These are phyloP conservation scores for Eristalinus aeneus DNA, from an alignment of 2,888 invertebrate genomes.

Conservation along the genomic window DNA sequence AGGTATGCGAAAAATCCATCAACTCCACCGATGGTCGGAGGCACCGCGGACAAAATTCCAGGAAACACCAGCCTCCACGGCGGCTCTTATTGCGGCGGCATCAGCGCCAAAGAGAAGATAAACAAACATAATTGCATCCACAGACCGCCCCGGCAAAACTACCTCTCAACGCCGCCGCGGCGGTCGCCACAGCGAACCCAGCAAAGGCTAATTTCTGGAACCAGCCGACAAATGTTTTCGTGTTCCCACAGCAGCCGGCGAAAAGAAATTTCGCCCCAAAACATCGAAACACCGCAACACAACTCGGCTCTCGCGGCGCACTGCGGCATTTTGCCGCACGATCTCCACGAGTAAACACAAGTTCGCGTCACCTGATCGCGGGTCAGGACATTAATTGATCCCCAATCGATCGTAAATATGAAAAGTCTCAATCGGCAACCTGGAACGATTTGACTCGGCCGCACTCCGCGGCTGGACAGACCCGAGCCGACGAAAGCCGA, in stretches of 20 bases:
- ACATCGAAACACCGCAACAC: slow-evolving; percentile 1
- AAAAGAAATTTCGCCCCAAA: slow-evolving; percentile 63
- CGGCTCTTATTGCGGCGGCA: background rate
- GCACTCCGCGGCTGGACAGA: background rate
- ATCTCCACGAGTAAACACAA: slow-evolving; percentile 44
- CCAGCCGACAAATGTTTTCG: slow-evolving; percentile 64
- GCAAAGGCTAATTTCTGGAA: slow-evolving; percentile 60
- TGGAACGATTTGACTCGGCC: slow-evolving; percentile 2
- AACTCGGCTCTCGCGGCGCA: background rate
- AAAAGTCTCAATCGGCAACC: slow-evolving; percentile 64
- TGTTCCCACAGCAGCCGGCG: slow-evolving; percentile 53
- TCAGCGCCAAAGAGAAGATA: slow-evolving; percentile 57
- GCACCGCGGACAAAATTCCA: slow-evolving; percentile 42
- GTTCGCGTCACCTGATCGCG: slow-evolving; percentile 66
- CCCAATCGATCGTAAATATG: slow-evolving; percentile 69
- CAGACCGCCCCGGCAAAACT: slow-evolving; percentile 54
- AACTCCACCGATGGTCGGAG: slow-evolving; percentile 1
- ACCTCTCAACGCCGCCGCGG: background rate
- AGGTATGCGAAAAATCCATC: background rate
- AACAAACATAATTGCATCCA: slow-evolving; percentile 63
- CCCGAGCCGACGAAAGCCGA: background rate
- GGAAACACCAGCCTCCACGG: slow-evolving; percentile 46
- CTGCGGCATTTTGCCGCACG: slow-evolving; percentile 39
- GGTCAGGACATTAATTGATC: slow-evolving; percentile 70
- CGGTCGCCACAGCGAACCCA: slow-evolving; percentile 11